Base-by-base conservation (phyloP, 2,888 invertebrate genomes). In the Stenoptilia bipunctidactyla region DNA sequence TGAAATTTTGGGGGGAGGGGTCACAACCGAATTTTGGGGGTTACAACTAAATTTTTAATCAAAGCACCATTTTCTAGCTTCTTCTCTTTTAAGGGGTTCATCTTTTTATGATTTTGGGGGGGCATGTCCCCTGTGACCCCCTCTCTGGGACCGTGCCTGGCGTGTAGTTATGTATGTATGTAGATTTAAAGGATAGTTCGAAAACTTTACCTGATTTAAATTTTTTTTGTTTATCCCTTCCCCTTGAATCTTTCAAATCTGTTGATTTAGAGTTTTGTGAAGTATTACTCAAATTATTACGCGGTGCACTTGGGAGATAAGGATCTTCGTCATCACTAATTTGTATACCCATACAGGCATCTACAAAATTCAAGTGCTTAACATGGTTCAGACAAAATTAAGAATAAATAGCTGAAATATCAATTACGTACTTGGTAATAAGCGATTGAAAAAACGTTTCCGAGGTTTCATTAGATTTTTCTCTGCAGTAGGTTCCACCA, bases 131-230 rank as follows among this genome's bases (percentile, higher is more conserved):
- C n/a, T n/a, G n/a, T n/a, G n/a, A n/a, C n/a, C n/a, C n/a, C n/a
- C n/a, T n/a, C n/a, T n/a, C n/a, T n/a, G n/a, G n/a, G n/a, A n/a
- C n/a, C n/a, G n/a, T n/a, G n/a, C n/a, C n/a, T n/a, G n/a, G n/a
- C n/a, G n/a, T n/a, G n/a, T n/a, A n/a, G n/a, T n/a, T n/a, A n/a
- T n/a, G n/a, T n/a, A n/a, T n/a, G n/a, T n/a, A n/a, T n/a, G n/a
- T n/a, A n/a, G n/a, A n/a, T n/a, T n/a, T n/a, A n/a, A 36, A 13
- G 27, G 6, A n/a, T 34, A n/a, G 38, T 13, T 9, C 37, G 25
- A 5, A 25, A 15, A 20, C n/a, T 36, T 39, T 59, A 70, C 82
- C 82, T 61, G 71, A 73, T 58, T 77, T 82, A 47, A 74, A 79
- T 53, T 61, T 73, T 35, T 51, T 47, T 39, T 54, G 53, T 41